Conservation (phyloP, 2,888 invertebrate genomes). For the Polylopha cassiicola region DNA sequence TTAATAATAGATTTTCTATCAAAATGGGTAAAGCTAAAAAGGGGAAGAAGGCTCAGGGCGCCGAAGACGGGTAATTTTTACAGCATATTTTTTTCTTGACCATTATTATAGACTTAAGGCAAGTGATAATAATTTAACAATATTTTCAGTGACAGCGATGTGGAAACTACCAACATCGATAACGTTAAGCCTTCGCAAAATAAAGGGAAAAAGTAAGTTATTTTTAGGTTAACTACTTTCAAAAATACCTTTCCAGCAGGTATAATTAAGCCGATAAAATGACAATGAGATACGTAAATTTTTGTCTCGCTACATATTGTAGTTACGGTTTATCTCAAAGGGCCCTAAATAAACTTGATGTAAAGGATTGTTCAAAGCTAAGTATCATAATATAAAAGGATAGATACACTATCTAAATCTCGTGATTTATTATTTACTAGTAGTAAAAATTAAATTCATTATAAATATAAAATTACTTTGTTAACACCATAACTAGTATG, state of each 20-base stretch:
- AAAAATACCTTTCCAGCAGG: constrained; percentile 20
- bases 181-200: constrained; percentile 56
- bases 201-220: constrained; percentile 66
- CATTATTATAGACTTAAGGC: constrained; percentile 28
- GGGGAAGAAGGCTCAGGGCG: constrained; percentile 85
- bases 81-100: constrained; percentile 48
- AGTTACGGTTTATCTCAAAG: neutral
- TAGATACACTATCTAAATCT: no score
- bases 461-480: no score
- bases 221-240: constrained; percentile 54
- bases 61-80: constrained; percentile 82
- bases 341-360: no score
- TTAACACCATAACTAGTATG: no score
- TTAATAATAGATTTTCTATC: constrained; percentile 46
- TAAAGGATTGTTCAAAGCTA: no score
- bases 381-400: no score
- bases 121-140: constrained; percentile 25
- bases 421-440: no score
- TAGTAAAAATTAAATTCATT: no score
- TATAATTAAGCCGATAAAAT: constrained; percentile 2
- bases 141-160: constrained; percentile 80
- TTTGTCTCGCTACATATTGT: neutral
- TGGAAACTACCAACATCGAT: constrained; percentile 64
- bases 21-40: constrained; percentile 89
- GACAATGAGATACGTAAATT: constrained; percentile 1